phyloP scores from a whole-genome alignment of 2,113 vertebrate species.

The Phaethon lepturus region DNA sequence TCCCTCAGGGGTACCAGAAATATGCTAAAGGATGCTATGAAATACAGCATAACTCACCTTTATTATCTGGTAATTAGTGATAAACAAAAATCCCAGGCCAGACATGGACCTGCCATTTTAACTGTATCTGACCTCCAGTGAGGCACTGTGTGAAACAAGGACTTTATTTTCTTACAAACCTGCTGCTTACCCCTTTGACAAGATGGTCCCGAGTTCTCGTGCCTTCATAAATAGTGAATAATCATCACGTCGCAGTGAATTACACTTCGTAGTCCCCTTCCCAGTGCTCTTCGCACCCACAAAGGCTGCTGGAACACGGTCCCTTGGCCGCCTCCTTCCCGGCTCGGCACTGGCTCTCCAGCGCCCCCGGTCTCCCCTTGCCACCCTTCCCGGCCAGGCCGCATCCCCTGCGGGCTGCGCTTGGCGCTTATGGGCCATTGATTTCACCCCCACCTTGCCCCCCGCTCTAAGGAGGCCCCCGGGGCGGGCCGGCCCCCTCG shows the following conservation, averaged over 20 bases:
- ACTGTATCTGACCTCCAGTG: not conserved
- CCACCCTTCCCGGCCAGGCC: not conserved
- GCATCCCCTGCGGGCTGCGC: not conserved
- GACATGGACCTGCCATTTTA: not conserved
- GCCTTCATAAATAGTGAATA: not conserved
- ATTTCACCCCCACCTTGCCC: too few species aligned
- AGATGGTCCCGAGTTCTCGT: fast-evolving
- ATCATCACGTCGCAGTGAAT: fast-evolving
- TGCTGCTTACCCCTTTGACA: fast-evolving
- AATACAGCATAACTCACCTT: not conserved
- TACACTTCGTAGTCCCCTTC: fast-evolving
- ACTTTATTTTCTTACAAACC: not conserved
- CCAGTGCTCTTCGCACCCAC: fast-evolving
- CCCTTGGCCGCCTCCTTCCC: not conserved
- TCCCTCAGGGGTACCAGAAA: not conserved
- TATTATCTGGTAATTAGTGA: fast-evolving
- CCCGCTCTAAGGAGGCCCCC: not conserved
- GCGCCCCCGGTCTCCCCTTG: fast-evolving
- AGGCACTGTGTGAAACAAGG: not conserved
- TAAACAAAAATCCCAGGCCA: not conserved
- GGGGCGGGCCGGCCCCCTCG: fast-evolving
- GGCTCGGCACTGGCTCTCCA: fast-evolving
- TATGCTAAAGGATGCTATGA: fast-evolving
- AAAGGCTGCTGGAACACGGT: fast-evolving
- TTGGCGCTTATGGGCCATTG: too few species aligned